Conservation (phyloP, 2,888 invertebrate species). For the Ectemnius continuus region DNA sequence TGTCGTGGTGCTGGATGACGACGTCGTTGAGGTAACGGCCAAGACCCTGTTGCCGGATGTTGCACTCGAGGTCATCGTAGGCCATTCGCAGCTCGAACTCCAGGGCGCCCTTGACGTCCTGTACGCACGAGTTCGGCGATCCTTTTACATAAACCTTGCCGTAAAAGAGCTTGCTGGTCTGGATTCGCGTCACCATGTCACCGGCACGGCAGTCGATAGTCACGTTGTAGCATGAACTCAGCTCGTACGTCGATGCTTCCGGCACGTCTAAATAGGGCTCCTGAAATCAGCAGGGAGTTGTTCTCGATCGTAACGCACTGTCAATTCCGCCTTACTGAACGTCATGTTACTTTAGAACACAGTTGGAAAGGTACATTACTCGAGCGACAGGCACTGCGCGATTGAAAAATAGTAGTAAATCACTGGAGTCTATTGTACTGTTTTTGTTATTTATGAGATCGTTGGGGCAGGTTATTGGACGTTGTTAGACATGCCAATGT, state of each 20-base stretch:
- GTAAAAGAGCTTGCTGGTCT: constrained; percentile 94
- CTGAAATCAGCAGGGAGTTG: constrained; percentile 76
- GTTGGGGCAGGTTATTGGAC: neutral
- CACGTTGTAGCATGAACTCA: constrained; percentile 96
- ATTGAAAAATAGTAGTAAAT: neutral
- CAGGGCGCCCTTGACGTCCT: constrained; percentile 91
- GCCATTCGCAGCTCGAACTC: constrained; percentile 96
- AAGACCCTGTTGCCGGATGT: constrained; percentile 92
- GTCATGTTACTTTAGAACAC: neutral
- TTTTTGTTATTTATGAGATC: neutral
- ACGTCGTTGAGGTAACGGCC: constrained; percentile 94
- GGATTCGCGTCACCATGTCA: constrained; percentile 95
- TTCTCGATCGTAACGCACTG: neutral
- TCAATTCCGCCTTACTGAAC: neutral
- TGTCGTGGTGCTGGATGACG: constrained; percentile 96
- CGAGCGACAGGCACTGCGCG: neutral
- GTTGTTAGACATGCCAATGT: too few species aligned
- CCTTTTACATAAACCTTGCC: constrained; percentile 97
- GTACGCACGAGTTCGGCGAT: constrained; percentile 94
- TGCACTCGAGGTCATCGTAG: constrained; percentile 95
- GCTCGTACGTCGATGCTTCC: constrained; percentile 94
- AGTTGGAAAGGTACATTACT: neutral
- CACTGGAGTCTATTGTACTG: neutral
- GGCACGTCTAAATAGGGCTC: constrained; percentile 94
- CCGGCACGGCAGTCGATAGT: constrained; percentile 94